phyloP scores from a whole-genome alignment of 2,888 invertebrate species.

The Athrips mouffetella region DNA sequence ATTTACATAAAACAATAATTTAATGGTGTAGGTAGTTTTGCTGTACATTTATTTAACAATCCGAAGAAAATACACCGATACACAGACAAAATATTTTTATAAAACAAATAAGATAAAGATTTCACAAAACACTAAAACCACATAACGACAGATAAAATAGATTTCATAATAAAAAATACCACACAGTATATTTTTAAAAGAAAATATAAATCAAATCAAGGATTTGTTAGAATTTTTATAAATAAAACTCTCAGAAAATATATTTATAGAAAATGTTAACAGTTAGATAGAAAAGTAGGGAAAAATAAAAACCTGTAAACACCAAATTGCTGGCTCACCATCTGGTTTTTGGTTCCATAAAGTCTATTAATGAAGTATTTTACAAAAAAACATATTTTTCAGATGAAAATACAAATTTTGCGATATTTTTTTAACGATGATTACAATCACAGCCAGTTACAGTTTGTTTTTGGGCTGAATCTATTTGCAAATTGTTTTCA shows the following conservation, averaged over 20 bases:
- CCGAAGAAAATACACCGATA: not conserved
- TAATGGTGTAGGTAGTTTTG: too few species aligned
- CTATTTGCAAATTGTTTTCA: too few species aligned
- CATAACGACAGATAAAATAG: conserved; percentile 22
- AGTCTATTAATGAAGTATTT: too few species aligned
- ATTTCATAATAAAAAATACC: conserved; percentile 22
- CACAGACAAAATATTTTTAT: not conserved
- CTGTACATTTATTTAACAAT: too few species aligned
- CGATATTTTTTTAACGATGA: too few species aligned
- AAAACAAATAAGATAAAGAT: conserved; percentile 13
- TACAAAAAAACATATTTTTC: too few species aligned
- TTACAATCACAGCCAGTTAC: too few species aligned
- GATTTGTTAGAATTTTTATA: conserved; percentile 1
- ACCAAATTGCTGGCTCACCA: not conserved
- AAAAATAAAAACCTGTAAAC: not conserved
- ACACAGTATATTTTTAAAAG: conserved; percentile 6
- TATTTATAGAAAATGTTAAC: conserved; percentile 8
- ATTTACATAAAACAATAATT: too few species aligned
- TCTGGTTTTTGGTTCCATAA: too few species aligned
- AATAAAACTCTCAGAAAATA: not conserved
- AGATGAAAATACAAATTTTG: too few species aligned
- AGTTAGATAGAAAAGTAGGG: conserved; percentile 21
- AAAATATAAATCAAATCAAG: not conserved
- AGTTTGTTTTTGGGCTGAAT: too few species aligned
- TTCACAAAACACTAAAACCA: conserved; percentile 33